These are phyloP conservation scores for Polypedilum pembai DNA, from an alignment of 1,140 invertebrate genomes.

Conservation along the genomic window DNA sequence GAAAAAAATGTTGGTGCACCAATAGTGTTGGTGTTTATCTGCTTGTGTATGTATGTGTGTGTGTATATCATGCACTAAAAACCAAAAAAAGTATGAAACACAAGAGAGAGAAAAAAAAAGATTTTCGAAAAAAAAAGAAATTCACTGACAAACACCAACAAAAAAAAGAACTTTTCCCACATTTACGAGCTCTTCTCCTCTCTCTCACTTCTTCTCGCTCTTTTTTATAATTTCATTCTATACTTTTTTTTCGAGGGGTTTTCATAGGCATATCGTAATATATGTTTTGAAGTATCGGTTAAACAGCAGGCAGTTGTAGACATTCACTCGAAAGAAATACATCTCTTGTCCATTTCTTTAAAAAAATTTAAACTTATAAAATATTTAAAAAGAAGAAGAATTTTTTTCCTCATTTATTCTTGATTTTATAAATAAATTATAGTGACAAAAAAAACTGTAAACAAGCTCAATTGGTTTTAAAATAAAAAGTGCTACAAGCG, in stretches of 20 bases:
- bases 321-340: conserved; percentile 24
- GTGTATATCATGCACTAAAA: background rate
- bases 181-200: conserved; percentile 1
- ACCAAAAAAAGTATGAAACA: too few relatives aligned
- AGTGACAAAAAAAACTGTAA: background rate
- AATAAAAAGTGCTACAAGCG: background rate
- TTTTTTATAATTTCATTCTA: background rate
- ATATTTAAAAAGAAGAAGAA: conserved; percentile 16
- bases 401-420: background rate
- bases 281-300: conserved; percentile 25
- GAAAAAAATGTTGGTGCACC: conserved; percentile 8
- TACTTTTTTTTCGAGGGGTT: background rate
- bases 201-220: background rate
- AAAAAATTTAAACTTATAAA: background rate
- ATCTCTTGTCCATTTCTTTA: background rate
- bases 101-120: background rate
- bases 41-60: background rate
- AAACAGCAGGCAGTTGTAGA: conserved; percentile 21
- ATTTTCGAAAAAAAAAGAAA: background rate
- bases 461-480: background rate
- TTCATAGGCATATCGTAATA: background rate
- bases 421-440: background rate
- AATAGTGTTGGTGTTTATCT: conserved; percentile 12
- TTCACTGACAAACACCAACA: conserved; percentile 11
- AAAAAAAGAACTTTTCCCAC: conserved; percentile 3